These are phyloP conservation scores for Pristionchus entomophagus DNA, from an alignment of 2,888 invertebrate genomes.

Conservation along the genomic window DNA sequence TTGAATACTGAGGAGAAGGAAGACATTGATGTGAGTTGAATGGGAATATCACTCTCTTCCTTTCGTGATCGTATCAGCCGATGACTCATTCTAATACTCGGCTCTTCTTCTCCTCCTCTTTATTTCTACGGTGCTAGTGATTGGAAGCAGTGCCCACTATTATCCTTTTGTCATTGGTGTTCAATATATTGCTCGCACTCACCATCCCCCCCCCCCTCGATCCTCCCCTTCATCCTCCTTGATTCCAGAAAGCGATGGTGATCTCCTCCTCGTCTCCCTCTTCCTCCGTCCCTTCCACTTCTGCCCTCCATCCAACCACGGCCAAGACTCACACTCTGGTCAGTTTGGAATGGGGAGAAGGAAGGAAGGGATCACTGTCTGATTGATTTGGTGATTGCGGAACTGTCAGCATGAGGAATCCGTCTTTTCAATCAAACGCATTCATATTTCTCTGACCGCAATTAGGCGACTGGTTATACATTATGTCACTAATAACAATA, in stretches of 20 bases:
- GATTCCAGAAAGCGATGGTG: background rate
- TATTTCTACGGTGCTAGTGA: too few relatives aligned
- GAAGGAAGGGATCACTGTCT: background rate
- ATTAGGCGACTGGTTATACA: too few relatives aligned
- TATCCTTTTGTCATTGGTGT: too few relatives aligned
- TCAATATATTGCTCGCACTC: background rate
- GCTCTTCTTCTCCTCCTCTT: too few relatives aligned
- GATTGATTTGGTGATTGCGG: too few relatives aligned
- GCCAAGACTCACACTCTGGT: background rate
- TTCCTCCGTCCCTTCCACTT: background rate
- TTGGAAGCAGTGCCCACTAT: background rate
- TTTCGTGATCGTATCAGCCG: background rate
- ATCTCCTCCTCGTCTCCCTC: conserved; percentile 14
- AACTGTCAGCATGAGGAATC: too few relatives aligned
- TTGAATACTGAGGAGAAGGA: background rate
- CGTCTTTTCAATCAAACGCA: too few relatives aligned
- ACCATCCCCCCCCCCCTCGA: background rate
- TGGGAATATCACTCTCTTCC: background rate
- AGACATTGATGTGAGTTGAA: background rate
- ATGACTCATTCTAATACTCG: background rate
- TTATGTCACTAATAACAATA: too few relatives aligned
- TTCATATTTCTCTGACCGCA: too few relatives aligned
- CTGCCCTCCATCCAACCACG: conserved; percentile 28
- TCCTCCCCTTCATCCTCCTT: background rate
- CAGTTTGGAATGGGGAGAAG: background rate